Conservation (phyloP, 2,113 vertebrate species). For the Syrmaticus mikado region DNA sequence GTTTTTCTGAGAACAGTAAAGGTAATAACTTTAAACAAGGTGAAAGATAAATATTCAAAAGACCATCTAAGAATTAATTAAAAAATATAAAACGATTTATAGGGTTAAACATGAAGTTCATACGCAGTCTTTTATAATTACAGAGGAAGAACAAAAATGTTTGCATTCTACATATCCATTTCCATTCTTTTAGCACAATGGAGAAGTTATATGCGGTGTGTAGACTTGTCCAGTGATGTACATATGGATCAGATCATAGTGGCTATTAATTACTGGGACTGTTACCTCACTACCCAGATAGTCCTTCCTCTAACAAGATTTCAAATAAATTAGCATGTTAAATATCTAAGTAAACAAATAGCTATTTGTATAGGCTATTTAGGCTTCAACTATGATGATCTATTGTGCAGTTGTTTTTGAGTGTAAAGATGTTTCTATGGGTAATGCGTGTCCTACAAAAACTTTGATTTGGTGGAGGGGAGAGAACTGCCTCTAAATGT, state of each 20-base stretch:
- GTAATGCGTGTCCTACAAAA: background rate
- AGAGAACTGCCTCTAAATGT: background rate
- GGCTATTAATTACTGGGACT: background rate
- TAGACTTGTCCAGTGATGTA: background rate
- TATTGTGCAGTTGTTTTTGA: background rate
- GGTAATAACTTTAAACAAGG: background rate
- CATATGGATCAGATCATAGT: background rate
- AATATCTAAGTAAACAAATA: background rate
- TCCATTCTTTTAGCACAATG: background rate
- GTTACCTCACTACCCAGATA: background rate
- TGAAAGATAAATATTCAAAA: conserved; percentile 4
- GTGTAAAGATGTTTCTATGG: background rate
- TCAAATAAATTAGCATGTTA: background rate
- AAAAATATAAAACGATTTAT: background rate
- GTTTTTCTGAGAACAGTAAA: background rate
- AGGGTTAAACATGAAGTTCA: background rate
- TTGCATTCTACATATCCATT: conserved; percentile 45
- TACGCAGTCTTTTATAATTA: background rate
- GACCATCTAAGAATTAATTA: background rate
- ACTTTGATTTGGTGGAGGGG: background rate
- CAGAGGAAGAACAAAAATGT: background rate
- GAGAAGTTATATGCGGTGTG: background rate
- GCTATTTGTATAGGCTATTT: background rate
- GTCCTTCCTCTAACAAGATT: background rate
- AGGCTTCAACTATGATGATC: background rate